phyloP scores from a whole-genome alignment of 2,797 vertebrate genomes.

The Onychomys torridus region DNA sequence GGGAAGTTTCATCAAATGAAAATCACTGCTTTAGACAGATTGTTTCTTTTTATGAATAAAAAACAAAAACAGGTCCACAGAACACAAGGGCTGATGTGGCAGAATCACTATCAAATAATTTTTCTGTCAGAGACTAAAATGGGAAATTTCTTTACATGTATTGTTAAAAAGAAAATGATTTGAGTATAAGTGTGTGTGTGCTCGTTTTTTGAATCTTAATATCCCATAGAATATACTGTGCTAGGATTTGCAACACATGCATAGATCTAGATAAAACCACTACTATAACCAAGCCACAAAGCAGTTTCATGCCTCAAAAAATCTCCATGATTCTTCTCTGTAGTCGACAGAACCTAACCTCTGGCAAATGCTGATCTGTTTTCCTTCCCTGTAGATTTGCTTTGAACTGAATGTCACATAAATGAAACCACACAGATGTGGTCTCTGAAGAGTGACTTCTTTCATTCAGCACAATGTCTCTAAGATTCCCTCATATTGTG shows the following conservation, averaged over 20 bases:
- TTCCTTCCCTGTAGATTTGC: conserved; percentile 2
- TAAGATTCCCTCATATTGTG: background rate
- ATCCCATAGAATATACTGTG: background rate
- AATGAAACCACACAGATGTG: background rate
- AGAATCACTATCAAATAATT: background rate
- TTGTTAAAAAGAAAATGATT: background rate
- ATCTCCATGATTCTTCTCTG: background rate
- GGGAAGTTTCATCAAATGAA: background rate
- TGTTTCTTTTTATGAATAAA: conserved; percentile 5
- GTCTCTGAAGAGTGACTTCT: conserved; percentile 12
- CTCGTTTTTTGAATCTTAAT: background rate
- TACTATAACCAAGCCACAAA: background rate
- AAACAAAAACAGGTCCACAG: background rate
- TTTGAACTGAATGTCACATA: conserved; percentile 9
- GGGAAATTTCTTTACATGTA: conserved; percentile 29
- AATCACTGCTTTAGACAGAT: background rate
- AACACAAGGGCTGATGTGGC: background rate
- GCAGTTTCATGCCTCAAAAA: background rate
- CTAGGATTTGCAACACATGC: background rate
- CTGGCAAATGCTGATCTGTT: conserved; percentile 19
- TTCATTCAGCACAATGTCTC: conserved; percentile 7
- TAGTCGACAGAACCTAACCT: background rate
- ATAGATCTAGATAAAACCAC: background rate
- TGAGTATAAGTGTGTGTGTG: background rate
- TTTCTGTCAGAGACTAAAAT: conserved; percentile 24